These are phyloP conservation scores for Glossosoma conforme DNA, from an alignment of 1,140 invertebrate genomes.

Conservation along the genomic window DNA sequence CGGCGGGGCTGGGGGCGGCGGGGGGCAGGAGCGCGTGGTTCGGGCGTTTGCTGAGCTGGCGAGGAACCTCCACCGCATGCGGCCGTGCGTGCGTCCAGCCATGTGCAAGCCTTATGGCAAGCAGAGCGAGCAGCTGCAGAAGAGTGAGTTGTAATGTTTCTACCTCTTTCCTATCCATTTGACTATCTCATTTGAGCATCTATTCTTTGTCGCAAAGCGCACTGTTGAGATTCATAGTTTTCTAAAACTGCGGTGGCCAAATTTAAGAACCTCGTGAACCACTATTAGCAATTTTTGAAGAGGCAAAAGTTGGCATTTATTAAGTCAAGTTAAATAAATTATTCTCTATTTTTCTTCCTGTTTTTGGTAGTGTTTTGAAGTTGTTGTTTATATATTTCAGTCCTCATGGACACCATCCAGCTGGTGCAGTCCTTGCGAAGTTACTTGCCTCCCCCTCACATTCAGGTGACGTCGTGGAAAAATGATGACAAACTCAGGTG, in stretches of 20 bases:
- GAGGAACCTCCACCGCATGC: slow-evolving; percentile 81
- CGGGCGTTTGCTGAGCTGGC: slow-evolving; percentile 76
- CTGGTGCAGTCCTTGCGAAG: slow-evolving; percentile 76
- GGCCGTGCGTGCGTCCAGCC: slow-evolving; percentile 73
- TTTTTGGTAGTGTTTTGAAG: background rate
- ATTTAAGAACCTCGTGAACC: no score
- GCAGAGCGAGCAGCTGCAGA: slow-evolving; percentile 80
- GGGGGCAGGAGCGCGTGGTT: slow-evolving; percentile 75
- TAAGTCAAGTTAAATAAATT: no score
- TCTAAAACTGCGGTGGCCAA: no score
- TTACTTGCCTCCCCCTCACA: slow-evolving; percentile 77
- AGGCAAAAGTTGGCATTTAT: no score
- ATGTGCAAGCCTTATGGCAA: slow-evolving; percentile 88
- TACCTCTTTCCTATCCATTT: no score
- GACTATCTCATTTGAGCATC: no score
- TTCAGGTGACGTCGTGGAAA: slow-evolving; percentile 82
- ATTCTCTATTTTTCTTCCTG: no score
- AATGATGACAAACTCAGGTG: slow-evolving; percentile 75
- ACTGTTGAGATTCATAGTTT: no score
- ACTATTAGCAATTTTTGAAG: no score
- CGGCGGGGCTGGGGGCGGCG: slow-evolving; percentile 36
- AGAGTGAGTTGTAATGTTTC: slow-evolving; percentile 69
- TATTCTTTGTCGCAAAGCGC: no score
- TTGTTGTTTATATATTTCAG: slow-evolving; percentile 43
- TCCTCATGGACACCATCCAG: slow-evolving; percentile 78